Base-by-base conservation (phyloP, 2,888 invertebrate species). In the Acrobasis repandana region DNA sequence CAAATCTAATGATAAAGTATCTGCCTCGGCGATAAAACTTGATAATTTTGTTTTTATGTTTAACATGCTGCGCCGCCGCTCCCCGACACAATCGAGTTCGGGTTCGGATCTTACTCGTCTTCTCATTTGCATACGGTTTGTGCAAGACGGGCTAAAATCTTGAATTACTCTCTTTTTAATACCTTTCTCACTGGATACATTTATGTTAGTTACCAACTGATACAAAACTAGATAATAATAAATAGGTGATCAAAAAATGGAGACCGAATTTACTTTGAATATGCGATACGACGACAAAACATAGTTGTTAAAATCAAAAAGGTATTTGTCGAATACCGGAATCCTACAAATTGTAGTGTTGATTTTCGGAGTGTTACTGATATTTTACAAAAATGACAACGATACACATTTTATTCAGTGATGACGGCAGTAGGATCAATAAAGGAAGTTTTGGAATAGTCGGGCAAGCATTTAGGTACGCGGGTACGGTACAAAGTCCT, bases 401-500 rank as follows among this genome's bases (percentile, higher is more conserved):
- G 0, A 28, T 28, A 2, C 28, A 28, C 28, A 28, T 28, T 28
- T 28, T 28, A 28, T 28, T 28, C 14, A 11, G 9, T 18, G n/a
- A 50, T 28, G 10, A 11, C 5, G 50, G 14, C 50, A 14, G 36
- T 20, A 57, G 56, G 33, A 18, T 33, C 43, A 11, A 18, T 50
- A 20, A 60, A 77, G 66, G 69, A 75, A 73, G 69, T 72, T 79
- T 74, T 69, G 62, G 69, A 75, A 69, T 67, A 65, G 69, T 73
- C 72, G 65, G 67, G 67, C 69, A 68, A 67, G 73, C 71, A 73
- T 71, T 70, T 72, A 73, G 79, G 80, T 77, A 80, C 79, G 80
- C 85, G 83, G 82, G 79, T 78, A n/a, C n/a, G n/a, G n/a, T n/a
- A 78, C 83, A 80, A 80, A 84, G 78, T 78, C 80, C 80, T 78